Evolutionary conservation across 2,113 vertebrate genomes (phyloP), one percentile per base, ranked within the genome.

Genomic region (Caranx melampygus): DNA sequence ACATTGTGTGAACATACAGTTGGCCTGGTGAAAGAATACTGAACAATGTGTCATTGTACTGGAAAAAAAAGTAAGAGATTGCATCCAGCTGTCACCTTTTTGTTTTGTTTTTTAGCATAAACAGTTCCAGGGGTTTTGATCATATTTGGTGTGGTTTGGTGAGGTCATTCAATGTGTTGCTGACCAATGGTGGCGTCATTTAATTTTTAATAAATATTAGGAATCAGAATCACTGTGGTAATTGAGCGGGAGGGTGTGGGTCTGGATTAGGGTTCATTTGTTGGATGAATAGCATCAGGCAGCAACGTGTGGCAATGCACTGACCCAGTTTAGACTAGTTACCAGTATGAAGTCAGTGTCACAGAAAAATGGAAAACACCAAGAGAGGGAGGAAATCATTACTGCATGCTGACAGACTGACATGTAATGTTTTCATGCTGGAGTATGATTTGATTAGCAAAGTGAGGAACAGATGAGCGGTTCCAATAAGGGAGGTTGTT

Each of bases 61-160:
- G 52, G 8, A 18, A 60, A 14, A 9, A 60, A 14, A 9, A 75
- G 42, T 52, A 73, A 68, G 16, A 66, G 73, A 84, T 79, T 60
- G 58, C 6, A 83, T 72, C 47, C 85, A 89, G 71, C 76, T 87
- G 88, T 57, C 18, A 21, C 15, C 44, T 47, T 72, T 51, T 55
- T 70, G 60, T 75, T 75, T 21, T 67, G 18, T 26, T 54, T 71
- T 55, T 64, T 11, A 20, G 37, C 31, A 9, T 52, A 9, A 51
- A 45, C 26, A 67, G 45, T 74, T 89, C 83, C 75, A 78, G 85
- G 49, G 72, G 61, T 77, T 82, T 80, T 69, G 72, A 63, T 72
- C 72, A 31, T 74, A 74, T 77, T 74, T 78, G 42, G 63, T 69
- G 78, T 85, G 86, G 65, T 86, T 78, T 65, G 62, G 65, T 89